Base-by-base conservation (phyloP, 2,113 vertebrate genomes). In the Dascyllus trimaculatus region DNA sequence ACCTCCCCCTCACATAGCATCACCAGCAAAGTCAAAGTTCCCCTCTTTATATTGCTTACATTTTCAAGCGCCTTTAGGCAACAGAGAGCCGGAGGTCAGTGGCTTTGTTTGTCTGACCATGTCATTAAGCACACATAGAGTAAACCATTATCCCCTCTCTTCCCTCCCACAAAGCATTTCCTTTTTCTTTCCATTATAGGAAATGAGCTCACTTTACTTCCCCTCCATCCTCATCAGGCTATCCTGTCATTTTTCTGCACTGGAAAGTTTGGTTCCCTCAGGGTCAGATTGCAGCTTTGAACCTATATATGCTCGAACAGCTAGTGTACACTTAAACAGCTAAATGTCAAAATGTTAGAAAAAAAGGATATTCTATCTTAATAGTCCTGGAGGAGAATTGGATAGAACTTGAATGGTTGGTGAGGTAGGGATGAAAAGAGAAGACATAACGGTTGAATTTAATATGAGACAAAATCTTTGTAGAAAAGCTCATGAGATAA, bases 121-220 rank as follows among this genome's bases (percentile, higher is more conserved):
- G 80, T 75, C 81, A 78, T 82, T 81, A 88, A 85, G 82, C 61
- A 46, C 56, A 63, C 62, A 73, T 72, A 84, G 51, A 80, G 70
- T 66, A 79, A 77, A 68, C 75, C 67, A 84, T 89, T 88, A 82
- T 73, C 35, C 76, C 70, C 56, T 25, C 54, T 29, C 32, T 54
- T 43, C 70, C 52, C 59, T 71, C 75, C 78, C 74, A 71, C 53
- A 72, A 52, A 77, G 71, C 82, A 88, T 86, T 88, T 91, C 78
- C 79, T 86, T 69, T 77, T 76, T 75, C 26, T 78, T 73, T 61
- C 84, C 63, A 71, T 89, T 71, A 70, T 59, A 88, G 85, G 85
- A 92, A 91, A 91, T 92, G 80, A 90, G 83, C 85, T 92, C 88
- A 88, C 65, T 88, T 71, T 40, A 79, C 64, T 89, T 89, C 90